These are phyloP conservation scores for Mythimna impura DNA, from an alignment of 2,888 invertebrate species.

Conservation along the genomic window DNA sequence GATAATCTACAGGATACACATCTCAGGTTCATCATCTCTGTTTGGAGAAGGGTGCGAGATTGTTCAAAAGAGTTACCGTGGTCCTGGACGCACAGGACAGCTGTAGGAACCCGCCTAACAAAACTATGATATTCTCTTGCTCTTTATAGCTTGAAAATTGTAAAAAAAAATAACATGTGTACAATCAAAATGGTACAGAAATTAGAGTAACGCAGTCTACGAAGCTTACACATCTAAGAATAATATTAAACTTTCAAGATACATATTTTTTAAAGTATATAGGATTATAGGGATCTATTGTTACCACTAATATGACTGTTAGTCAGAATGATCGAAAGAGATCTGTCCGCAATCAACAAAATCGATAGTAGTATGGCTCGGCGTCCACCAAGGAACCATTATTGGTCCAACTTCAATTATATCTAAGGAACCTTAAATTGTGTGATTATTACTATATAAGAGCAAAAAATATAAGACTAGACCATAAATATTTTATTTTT, in stretches of 20 bases:
- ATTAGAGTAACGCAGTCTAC: too few species aligned
- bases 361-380: neutral
- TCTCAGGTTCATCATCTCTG: neutral
- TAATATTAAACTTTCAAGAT: neutral
- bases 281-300: neutral
- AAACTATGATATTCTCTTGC: too few species aligned
- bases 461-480: too few species aligned
- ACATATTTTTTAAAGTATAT: neutral
- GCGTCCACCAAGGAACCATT: neutral
- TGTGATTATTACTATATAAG: too few species aligned
- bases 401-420: neutral
- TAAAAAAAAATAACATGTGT: too few species aligned
- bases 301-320: neutral
- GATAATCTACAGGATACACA: neutral
- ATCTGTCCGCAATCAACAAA: neutral
- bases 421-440: neutral
- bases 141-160: too few species aligned
- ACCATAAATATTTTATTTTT: too few species aligned
- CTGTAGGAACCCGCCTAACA: too few species aligned
- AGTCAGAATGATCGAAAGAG: neutral
- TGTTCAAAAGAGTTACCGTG: too few species aligned
- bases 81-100: too few species aligned
- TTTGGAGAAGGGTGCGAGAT: too few species aligned
- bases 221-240: constrained; percentile 2
- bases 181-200: too few species aligned